A percentile compares a stretch with the other conserved stretches of the same genome.
phyloP scores from a whole-genome alignment of 2,113 vertebrate genomes.

The Rallus limicola region DNA sequence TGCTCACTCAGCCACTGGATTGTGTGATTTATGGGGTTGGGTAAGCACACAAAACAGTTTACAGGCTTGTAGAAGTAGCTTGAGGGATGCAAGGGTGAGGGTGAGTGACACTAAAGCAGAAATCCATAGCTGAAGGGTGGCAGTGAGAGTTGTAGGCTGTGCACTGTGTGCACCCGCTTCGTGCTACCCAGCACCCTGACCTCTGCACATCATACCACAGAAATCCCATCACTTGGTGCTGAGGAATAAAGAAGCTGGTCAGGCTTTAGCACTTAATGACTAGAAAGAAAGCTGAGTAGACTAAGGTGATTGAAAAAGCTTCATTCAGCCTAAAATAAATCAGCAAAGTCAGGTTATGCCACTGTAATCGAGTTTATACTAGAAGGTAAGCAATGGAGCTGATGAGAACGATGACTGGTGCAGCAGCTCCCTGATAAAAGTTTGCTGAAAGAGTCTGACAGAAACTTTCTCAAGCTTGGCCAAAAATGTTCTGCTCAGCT shows the following conservation, averaged over 20 bases:
- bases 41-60: background rate
- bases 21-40: background rate
- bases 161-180: background rate
- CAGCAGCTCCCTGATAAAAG: background rate
- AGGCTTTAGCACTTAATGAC: background rate
- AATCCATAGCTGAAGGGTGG: background rate
- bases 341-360: background rate
- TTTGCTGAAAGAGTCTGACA: background rate
- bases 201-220: background rate
- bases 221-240: background rate
- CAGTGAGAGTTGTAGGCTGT: background rate
- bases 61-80: background rate
- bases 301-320: background rate
- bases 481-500: background rate
- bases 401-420: background rate
- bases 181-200: background rate
- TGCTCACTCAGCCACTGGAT: background rate
- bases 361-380: background rate
- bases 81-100: background rate
- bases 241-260: background rate
- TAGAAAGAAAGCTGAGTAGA: background rate
- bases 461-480: background rate
- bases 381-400: background rate
- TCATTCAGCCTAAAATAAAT: background rate
- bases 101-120: background rate